A percentile compares a stretch with the other conserved stretches of the same genome.
Evolutionary conservation across 53 echinoderm and acorn worm genomes (phyloP).

Genomic region (Paracentrotus lividus): DNA sequence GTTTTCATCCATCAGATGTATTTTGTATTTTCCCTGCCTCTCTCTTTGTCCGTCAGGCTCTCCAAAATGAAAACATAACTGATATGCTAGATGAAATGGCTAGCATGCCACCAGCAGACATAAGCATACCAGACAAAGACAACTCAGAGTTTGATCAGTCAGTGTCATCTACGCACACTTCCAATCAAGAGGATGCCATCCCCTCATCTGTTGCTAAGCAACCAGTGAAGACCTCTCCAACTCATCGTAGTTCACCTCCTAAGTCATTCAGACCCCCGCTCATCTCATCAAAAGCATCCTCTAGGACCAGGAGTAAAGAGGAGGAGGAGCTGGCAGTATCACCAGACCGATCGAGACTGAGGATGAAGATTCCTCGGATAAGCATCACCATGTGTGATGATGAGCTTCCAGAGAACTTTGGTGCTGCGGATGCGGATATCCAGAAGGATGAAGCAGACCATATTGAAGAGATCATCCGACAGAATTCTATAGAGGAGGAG

Average conservation of each 20-base stretch:
- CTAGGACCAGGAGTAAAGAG: neutral
- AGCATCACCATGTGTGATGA: conserved; percentile 62
- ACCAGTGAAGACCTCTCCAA: neutral
- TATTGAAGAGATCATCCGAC: conserved; percentile 32
- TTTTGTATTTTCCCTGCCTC: neutral
- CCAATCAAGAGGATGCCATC: conserved; percentile 15
- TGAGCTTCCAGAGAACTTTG: conserved; percentile 39
- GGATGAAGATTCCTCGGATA: conserved; percentile 35
- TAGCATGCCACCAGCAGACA: neutral
- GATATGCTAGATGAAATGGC: conserved; percentile 64
- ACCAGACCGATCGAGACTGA: neutral
- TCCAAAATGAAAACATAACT: conserved; percentile 10
- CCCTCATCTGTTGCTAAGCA: conserved; percentile 19
- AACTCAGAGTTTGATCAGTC: neutral
- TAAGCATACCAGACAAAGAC: neutral
- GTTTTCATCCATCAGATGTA: no score
- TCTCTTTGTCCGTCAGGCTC: neutral
- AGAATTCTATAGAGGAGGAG: conserved; percentile 50
- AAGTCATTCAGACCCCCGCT: conserved; percentile 43
- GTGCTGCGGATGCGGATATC: conserved; percentile 12
- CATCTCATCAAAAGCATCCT: neutral
- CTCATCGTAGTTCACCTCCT: neutral
- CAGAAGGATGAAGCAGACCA: conserved; percentile 34
- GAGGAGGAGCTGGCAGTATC: conserved; percentile 18
- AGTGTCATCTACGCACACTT: neutral